Base-by-base conservation (phyloP, 2,888 invertebrate genomes). In the Orthosia gracilis region DNA sequence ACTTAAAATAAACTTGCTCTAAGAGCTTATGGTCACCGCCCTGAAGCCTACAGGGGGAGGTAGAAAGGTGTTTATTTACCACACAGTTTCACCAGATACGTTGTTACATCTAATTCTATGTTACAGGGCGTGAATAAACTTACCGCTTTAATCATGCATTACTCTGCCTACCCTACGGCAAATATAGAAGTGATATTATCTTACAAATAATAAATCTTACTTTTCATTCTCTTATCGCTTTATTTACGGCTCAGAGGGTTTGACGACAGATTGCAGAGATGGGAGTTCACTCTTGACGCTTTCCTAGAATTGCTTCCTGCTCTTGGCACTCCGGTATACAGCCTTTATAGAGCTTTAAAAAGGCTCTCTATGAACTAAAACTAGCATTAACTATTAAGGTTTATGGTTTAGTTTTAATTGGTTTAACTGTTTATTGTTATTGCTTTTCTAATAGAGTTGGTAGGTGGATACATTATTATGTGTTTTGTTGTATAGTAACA, bases 271-370 rank as follows among this genome's bases (percentile, higher is more conserved):
- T 62, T 47, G 50, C 18, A 13, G 31, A 18, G 63, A 75, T 1
- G 13, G 50, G n/a, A 31, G 55, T 57, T 64, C 47, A 21, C 49
- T 12, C 63, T 80, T 55, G 23, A 64, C 31, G n/a, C 12, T 64
- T 61, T 73, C 18, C 26, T 59, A 13, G 13, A 18, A 61, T 50
- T 52, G 18, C 18, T 59, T 18, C 13, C 50, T 17, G 17, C 17
- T 40, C 17, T 17, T 45, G 17, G 50, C 23, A 45, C 18, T 57
- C 26, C 1, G 21, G 13, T 23, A 45, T 61, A 74, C 13, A 26
- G 31, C 55, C 17, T 45, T 23, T 78, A 61, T 47, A 15, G 65
- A 50, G 45, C 76, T 76, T 76, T 64, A 18, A 70, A 65, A 49
- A 54, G 18, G 15, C 15, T 78, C 15, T 58, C 31, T n/a, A 26